phyloP scores from a whole-genome alignment of 2,797 vertebrate species.

The Mus caroli region DNA sequence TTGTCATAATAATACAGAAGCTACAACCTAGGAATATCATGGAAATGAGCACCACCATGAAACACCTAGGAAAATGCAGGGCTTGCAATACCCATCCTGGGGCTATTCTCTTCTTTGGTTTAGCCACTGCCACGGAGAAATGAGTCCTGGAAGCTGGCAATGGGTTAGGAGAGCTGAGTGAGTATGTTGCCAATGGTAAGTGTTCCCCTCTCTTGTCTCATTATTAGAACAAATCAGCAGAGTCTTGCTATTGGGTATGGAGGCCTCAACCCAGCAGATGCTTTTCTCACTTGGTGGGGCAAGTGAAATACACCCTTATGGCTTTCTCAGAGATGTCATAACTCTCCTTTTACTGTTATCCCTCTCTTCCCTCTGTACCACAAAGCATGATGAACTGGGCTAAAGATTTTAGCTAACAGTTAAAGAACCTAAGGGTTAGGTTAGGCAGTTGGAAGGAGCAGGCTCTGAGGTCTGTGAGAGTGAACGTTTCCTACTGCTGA shows the following conservation, averaged over 20 bases:
- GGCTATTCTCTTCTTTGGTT: neutral
- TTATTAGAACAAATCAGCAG: slow-evolving; percentile 71
- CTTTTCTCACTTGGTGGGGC: slow-evolving; percentile 44
- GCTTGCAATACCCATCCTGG: neutral
- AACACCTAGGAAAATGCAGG: slow-evolving; percentile 29
- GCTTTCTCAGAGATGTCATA: slow-evolving; percentile 45
- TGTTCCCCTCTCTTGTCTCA: slow-evolving; percentile 54
- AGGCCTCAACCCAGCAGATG: slow-evolving; percentile 70
- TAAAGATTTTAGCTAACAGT: slow-evolving; percentile 16
- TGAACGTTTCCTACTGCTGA: neutral
- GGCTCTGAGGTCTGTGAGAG: neutral
- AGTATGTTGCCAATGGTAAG: slow-evolving; percentile 14
- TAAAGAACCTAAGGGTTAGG: too few species aligned
- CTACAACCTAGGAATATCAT: neutral
- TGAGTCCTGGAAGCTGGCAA: slow-evolving; percentile 21
- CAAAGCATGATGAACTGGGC: slow-evolving; percentile 20
- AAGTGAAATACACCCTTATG: slow-evolving; percentile 12
- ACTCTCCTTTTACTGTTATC: slow-evolving; percentile 40
- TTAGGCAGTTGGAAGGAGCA: neutral
- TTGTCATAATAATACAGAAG: slow-evolving; percentile 49
- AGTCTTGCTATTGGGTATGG: slow-evolving; percentile 50
- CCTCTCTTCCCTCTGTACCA: slow-evolving; percentile 22
- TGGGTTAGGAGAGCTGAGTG: slow-evolving; percentile 62
- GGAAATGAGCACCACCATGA: neutral
- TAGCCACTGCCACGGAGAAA: slow-evolving; percentile 7